Evolutionary conservation across 1,140 invertebrate species (phyloP).

Genomic region (Drosophila suzukii): DNA sequence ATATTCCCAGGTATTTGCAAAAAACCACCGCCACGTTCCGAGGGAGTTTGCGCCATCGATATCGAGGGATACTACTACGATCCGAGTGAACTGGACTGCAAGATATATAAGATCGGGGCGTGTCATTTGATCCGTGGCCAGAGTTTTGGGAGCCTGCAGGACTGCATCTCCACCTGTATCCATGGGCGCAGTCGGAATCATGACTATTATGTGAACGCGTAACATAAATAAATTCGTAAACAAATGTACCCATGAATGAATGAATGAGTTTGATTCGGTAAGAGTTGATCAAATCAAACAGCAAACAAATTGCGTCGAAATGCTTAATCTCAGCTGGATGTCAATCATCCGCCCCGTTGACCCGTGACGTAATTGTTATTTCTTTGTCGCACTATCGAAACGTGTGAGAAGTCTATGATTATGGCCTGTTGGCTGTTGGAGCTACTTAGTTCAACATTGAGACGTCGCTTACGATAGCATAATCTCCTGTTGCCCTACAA

Average conservation of each 20-base stretch:
- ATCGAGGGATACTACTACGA: slow-evolving; percentile 79
- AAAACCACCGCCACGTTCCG: slow-evolving; percentile 66
- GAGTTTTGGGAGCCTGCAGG: slow-evolving; percentile 71
- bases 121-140: slow-evolving; percentile 69
- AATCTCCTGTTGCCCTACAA: neutral
- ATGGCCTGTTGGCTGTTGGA: slow-evolving; percentile 4
- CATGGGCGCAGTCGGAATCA: slow-evolving; percentile 51
- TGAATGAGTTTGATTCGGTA: slow-evolving; percentile 7
- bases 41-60: slow-evolving; percentile 75
- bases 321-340: slow-evolving; percentile 27
- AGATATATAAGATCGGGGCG: slow-evolving; percentile 64
- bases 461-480: neutral
- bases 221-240: slow-evolving; percentile 30
- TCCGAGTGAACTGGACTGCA: slow-evolving; percentile 52
- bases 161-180: slow-evolving; percentile 70
- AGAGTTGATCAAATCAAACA: slow-evolving; percentile 7
- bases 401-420: slow-evolving; percentile 6
- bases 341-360: slow-evolving; percentile 33
- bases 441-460: slow-evolving; percentile 19
- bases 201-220: slow-evolving; percentile 60
- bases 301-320: slow-evolving; percentile 29
- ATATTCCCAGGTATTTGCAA: slow-evolving; percentile 57
- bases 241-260: slow-evolving; percentile 33
- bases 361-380: slow-evolving; percentile 50
- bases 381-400: slow-evolving; percentile 28